Evolutionary conservation across 2,797 vertebrate genomes (phyloP), one percentile per base, ranked within the genome.

Genomic region (Manis javanica): DNA sequence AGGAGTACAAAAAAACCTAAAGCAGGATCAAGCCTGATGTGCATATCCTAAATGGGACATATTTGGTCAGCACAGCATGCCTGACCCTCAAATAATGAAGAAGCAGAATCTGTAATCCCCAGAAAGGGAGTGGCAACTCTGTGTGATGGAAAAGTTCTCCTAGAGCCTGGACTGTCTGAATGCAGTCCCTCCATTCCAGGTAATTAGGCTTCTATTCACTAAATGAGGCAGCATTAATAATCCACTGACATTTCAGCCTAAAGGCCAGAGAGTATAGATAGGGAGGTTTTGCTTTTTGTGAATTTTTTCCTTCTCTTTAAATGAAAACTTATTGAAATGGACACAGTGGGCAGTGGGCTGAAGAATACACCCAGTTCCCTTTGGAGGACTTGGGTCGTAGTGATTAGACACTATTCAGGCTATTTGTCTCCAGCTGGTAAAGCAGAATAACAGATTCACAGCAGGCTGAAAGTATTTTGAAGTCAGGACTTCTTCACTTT

Each of bases 121-220:
- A 59, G 53, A 4, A 81, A 53, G 37, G 13, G 26, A 10, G 10
- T 23, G 18, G 29, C 3, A 69, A n/a, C 23, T 77, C 46, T 89
- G 86, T 64, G 46, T 37, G 53, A 71, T 23, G 53, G 16, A 81
- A 49, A 91, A 49, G 13, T 75, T 78, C 53, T 61, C 79, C 26
- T 46, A 75, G 29, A 4, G 85, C 49, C 9, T 39, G 21, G 18
- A 66, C 42, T 91, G 86, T 12, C 63, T 29, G 34, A 83, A 34
- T 42, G 21, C 4, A 24, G 21, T 42, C 64, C 63, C 53, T 90
- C 31, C 23, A 87, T 83, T 96, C 64, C 69, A 96, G 68, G 53
- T 75, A 89, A 94, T 96, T 90, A 88, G 78, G 24, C 77, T 95
- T 94, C 63, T 96, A 90, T 26, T 94, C 24, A 86, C 61, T 95